Conservation (phyloP, 2,797 vertebrate species). For the Calcarius lapponicus region DNA sequence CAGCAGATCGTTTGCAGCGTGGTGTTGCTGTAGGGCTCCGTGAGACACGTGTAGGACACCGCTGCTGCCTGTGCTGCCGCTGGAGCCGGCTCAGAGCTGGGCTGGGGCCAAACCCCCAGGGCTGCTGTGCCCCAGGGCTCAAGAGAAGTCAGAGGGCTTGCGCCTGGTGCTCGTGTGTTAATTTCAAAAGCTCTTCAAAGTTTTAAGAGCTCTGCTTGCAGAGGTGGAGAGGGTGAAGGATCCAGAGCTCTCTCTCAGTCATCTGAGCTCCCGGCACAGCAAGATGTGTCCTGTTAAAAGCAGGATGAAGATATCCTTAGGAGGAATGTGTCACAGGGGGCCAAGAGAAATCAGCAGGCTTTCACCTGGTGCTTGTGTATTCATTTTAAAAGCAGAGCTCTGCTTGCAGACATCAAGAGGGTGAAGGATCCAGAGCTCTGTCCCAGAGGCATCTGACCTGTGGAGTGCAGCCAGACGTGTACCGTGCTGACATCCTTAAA, state of each 20-base stretch:
- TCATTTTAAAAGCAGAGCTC: background rate
- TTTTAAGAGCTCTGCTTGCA: background rate
- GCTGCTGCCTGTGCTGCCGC: background rate
- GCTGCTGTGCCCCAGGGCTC: background rate
- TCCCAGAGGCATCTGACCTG: background rate
- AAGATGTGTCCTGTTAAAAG: background rate
- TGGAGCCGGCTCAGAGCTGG: rapidly evolving
- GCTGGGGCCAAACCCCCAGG: rapidly evolving
- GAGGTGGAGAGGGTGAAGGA: background rate
- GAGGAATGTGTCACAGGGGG: background rate
- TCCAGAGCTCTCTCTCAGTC: too few species aligned
- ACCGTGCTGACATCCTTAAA: background rate
- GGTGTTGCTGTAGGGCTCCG: background rate
- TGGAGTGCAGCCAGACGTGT: rapidly evolving
- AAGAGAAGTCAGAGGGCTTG: background rate
- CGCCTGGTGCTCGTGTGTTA: background rate
- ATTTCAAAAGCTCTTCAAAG: background rate
- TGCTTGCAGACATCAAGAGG: background rate
- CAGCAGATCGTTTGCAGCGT: background rate
- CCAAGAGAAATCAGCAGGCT: background rate
- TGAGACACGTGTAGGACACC: background rate
- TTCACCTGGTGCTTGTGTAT: background rate
- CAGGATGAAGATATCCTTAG: background rate
- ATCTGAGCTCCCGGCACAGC: too few species aligned
- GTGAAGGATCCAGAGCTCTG: background rate